Conservation (phyloP, 2,113 vertebrate species). For the Donacobius atricapilla region DNA sequence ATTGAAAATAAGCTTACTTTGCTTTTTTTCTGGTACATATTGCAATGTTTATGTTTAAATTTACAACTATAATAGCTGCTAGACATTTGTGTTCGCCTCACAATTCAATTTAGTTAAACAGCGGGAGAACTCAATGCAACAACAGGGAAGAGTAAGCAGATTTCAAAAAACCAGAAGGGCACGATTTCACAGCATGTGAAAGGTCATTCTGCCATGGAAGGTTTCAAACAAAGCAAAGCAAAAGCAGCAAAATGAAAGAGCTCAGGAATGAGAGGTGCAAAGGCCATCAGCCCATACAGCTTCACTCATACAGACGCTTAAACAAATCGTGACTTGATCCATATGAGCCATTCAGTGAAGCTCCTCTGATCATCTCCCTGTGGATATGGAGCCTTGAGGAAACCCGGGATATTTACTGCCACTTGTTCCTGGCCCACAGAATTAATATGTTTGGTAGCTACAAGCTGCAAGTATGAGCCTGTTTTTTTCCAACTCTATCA, state of each 20-base stretch:
- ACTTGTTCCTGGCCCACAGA: background rate
- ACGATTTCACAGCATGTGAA: constrained; percentile 8
- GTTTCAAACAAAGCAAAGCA: constrained; percentile 10
- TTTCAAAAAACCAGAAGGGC: background rate
- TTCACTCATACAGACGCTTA: background rate
- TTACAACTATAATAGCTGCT: background rate
- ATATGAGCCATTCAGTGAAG: background rate
- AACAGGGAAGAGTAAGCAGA: constrained; percentile 23
- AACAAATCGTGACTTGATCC: background rate
- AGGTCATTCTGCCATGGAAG: constrained; percentile 32
- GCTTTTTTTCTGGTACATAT: background rate
- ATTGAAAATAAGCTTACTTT: background rate
- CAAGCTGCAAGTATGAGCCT: background rate
- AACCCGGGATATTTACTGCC: background rate
- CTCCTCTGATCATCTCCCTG: background rate
- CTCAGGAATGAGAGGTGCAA: background rate
- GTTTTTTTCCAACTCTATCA: background rate
- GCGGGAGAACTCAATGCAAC: background rate
- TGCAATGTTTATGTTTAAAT: background rate
- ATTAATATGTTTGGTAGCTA: background rate
- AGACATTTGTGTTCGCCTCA: constrained; percentile 13
- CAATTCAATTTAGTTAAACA: constrained; percentile 17
- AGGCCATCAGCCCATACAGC: background rate
- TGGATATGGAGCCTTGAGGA: background rate
- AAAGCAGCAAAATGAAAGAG: background rate